Percentiles rank a stretch among this genome's conserved stretches.
Conservation (phyloP, 2,888 invertebrate species). For the Habrosyne pyritoides region DNA sequence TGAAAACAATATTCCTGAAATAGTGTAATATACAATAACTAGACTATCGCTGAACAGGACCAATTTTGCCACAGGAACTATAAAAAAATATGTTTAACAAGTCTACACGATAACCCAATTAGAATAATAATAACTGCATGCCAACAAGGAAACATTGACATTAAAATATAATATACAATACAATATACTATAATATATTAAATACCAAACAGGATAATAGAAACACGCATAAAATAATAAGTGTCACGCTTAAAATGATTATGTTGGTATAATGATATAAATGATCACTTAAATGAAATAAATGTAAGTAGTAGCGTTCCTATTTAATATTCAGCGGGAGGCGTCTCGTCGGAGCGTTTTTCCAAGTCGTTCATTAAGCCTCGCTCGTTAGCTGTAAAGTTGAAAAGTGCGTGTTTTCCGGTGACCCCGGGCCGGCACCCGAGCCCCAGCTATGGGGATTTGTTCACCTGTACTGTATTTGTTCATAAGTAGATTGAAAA, state of each 20-base stretch:
- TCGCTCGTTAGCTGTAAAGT: conserved; percentile 10
- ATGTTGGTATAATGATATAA: not conserved
- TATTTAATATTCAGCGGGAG: not conserved
- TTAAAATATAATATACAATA: not conserved
- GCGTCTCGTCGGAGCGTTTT: conserved; percentile 6
- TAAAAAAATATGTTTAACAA: not conserved
- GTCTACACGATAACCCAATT: not conserved
- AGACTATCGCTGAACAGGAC: too few species aligned
- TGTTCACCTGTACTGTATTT: not conserved
- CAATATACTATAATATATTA: too few species aligned
- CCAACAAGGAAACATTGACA: not conserved
- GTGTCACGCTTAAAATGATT: not conserved
- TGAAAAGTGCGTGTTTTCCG: conserved; percentile 14
- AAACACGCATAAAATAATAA: not conserved
- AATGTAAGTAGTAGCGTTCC: not conserved
- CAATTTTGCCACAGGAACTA: too few species aligned
- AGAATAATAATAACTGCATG: not conserved
- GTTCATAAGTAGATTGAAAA: too few species aligned
- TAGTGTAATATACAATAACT: too few species aligned
- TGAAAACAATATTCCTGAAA: too few species aligned
- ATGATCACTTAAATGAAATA: not conserved
- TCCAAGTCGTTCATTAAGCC: conserved; percentile 17
- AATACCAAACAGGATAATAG: too few species aligned
- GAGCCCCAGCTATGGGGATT: not conserved
- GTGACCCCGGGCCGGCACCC: not conserved